Percentiles rank a stretch among this genome's conserved stretches.
Evolutionary conservation across 1,140 invertebrate genomes (phyloP).

Genomic region (Portunus trituberculatus): DNA sequence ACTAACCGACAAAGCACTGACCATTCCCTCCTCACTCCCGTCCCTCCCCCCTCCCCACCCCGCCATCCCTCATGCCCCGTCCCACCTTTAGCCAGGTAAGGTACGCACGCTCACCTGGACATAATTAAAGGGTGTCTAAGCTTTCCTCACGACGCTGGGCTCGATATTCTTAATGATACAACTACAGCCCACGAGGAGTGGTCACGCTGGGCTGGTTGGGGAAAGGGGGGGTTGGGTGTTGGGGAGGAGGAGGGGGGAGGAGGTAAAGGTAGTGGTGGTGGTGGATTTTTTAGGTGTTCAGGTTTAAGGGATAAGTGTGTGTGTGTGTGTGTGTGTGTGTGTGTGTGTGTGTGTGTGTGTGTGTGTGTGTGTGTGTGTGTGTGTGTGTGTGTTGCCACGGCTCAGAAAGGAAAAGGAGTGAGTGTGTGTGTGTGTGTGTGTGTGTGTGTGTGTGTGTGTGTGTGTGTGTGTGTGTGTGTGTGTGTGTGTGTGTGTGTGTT

Average conservation of each 20-base stretch:
- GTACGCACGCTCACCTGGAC: constrained; percentile 7
- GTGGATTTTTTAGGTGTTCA: background rate
- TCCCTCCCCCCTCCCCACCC: background rate
- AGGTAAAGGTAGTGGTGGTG: background rate
- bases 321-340: constrained; percentile 20
- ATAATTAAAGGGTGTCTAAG: constrained; percentile 1
- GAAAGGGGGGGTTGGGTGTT: background rate
- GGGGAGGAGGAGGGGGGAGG: background rate
- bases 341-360: constrained; percentile 20
- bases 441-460: background rate
- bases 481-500: constrained; percentile 13
- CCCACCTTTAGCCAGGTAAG: background rate
- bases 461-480: background rate
- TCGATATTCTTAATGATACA: constrained; percentile 24
- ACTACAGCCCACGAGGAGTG: background rate
- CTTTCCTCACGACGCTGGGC: background rate
- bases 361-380: constrained; percentile 1
- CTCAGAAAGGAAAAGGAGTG: too few species aligned
- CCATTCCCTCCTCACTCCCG: background rate
- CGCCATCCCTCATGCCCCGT: background rate
- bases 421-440: background rate
- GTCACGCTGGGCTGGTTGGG: background rate
- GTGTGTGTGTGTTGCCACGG: background rate
- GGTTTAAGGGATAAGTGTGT: constrained; percentile 22
- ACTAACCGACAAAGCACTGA: constrained; percentile 16